These are phyloP conservation scores for Gastrophryne carolinensis DNA, from an alignment of 2,797 vertebrate species.

Conservation along the genomic window DNA sequence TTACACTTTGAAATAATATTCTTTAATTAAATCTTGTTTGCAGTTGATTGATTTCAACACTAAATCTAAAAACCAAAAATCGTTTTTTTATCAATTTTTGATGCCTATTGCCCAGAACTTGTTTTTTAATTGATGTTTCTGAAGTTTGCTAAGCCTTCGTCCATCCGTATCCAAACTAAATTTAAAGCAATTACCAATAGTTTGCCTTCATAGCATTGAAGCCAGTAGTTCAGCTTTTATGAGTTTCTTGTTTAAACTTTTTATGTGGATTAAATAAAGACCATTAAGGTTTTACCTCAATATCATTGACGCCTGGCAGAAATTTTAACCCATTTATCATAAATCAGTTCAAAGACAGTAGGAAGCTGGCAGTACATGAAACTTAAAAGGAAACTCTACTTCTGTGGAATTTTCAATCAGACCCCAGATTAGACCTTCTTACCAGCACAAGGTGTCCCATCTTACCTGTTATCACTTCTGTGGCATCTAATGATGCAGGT, in stretches of 20 bases:
- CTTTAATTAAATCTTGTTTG: constrained; percentile 98
- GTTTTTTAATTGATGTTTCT: constrained; percentile 80
- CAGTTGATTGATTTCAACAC: constrained; percentile 99
- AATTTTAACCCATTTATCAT: not conserved
- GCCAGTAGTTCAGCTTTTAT: not conserved
- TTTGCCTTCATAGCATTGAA: constrained; percentile 53
- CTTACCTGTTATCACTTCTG: no score
- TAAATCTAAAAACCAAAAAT: constrained; percentile 86
- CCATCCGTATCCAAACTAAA: constrained; percentile 69
- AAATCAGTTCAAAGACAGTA: constrained; percentile 5
- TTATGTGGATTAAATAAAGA: not conserved
- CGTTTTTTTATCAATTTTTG: constrained; percentile 84
- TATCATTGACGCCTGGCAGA: not conserved
- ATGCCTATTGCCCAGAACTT: constrained; percentile 81
- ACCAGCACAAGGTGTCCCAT: no score
- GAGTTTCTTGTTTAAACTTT: constrained; percentile 1
- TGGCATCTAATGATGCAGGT: no score
- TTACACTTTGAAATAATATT: constrained; percentile 99
- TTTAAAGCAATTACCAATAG: constrained; percentile 69
- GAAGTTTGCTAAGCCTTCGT: constrained; percentile 74
- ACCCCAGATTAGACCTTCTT: no score
- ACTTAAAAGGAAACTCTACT: no score
- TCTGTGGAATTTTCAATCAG: no score
- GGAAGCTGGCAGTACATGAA: no score
- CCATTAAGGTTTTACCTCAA: not conserved